These are phyloP conservation scores for Therioaphis trifolii DNA, from an alignment of 2,888 invertebrate species.

Conservation along the genomic window DNA sequence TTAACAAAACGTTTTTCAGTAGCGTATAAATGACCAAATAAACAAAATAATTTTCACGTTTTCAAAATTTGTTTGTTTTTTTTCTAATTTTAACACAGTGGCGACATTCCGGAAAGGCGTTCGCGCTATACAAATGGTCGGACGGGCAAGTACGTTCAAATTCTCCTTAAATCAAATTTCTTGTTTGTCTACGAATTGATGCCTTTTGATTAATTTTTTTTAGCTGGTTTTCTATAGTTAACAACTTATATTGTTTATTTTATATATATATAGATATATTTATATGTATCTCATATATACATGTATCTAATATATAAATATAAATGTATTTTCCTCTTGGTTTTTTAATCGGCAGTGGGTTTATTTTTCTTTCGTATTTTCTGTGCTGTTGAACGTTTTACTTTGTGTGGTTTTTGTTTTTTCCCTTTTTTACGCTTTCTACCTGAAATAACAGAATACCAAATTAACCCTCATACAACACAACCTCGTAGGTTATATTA, in stretches of 20 bases:
- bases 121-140: slow-evolving; percentile 98
- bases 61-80: slow-evolving; percentile 59
- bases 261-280: slow-evolving; percentile 21
- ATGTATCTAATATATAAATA: slow-evolving; percentile 36
- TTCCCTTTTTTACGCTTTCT: slow-evolving; percentile 47
- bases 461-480: slow-evolving; percentile 12
- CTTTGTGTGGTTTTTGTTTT: slow-evolving; percentile 62
- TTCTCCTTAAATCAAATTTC: slow-evolving; percentile 59
- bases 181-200: slow-evolving; percentile 62
- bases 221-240: slow-evolving; percentile 63
- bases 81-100: slow-evolving; percentile 75
- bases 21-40: slow-evolving; percentile 40
- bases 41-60: slow-evolving; percentile 58
- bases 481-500: slow-evolving; percentile 3
- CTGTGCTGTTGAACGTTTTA: slow-evolving; percentile 62
- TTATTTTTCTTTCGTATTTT: slow-evolving; percentile 56
- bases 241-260: slow-evolving; percentile 17
- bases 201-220: slow-evolving; percentile 57
- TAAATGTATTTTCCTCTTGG: slow-evolving; percentile 55
- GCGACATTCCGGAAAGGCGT: slow-evolving; percentile 99
- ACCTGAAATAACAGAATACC: background rate
- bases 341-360: slow-evolving; percentile 55
- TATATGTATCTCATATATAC: background rate
- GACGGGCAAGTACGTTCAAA: slow-evolving; percentile 93
- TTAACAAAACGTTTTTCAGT: slow-evolving; percentile 41